These are phyloP conservation scores for Clepsis dumicolana DNA, from an alignment of 2,888 invertebrate species.

Conservation along the genomic window DNA sequence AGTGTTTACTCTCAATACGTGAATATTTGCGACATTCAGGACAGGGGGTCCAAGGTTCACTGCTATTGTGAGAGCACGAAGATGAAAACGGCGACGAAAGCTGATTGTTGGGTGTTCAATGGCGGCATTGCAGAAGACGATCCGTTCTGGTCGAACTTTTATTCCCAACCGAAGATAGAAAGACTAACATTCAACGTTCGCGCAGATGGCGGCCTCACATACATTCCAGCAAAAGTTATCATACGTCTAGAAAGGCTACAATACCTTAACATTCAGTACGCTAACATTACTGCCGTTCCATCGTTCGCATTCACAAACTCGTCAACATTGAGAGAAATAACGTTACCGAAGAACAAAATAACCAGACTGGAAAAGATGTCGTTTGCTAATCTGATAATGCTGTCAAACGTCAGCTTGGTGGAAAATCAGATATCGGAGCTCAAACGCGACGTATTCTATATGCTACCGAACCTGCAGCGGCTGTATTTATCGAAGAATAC, in stretches of 20 bases:
- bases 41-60: conserved; percentile 85
- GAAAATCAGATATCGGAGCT: conserved; percentile 92
- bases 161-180: conserved; percentile 89
- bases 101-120: conserved; percentile 92
- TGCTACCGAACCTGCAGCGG: conserved; percentile 90
- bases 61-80: conserved; percentile 89
- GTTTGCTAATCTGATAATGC: conserved; percentile 90
- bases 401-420: conserved; percentile 90
- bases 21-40: conserved; percentile 87
- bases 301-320: conserved; percentile 92
- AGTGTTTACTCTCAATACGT: conserved; percentile 74
- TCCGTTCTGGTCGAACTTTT: conserved; percentile 91
- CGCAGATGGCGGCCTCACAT: conserved; percentile 89
- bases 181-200: conserved; percentile 90
- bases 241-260: conserved; percentile 89
- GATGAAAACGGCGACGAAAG: conserved; percentile 87
- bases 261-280: conserved; percentile 90
- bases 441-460: conserved; percentile 90
- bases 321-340: conserved; percentile 89
- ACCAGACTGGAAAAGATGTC: conserved; percentile 89
- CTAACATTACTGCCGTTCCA: conserved; percentile 89
- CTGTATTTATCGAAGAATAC: conserved; percentile 94
- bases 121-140: conserved; percentile 90
- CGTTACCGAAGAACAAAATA: conserved; percentile 90
- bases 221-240: conserved; percentile 90